Evolutionary conservation across 2,113 vertebrate species (phyloP), one percentile per base, ranked within the genome.

Genomic region (Geococcyx californianus): DNA sequence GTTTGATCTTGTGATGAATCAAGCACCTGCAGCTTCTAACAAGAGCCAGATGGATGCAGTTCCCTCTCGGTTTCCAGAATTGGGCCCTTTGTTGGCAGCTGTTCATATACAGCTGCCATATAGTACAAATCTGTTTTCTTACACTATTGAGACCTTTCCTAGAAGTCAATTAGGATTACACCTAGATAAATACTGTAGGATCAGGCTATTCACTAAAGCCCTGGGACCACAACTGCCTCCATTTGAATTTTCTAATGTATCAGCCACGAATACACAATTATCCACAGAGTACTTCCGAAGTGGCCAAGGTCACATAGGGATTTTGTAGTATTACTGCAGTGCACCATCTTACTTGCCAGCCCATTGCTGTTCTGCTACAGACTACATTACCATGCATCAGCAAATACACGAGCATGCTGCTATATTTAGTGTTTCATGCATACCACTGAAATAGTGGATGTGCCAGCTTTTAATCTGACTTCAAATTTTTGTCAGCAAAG

Each of bases 321-420:
- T 87, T 97, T 93, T 82, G 95, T 84, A 16, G 0, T 82, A 76
- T 82, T 94, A 87, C 96, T 96, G 97, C 97, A 97, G 94, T 97
- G 96, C 94, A 96, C 90, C 95, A 94, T 76, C 93, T 94, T 93
- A 44, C 47, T 83, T 92, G 97, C 93, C 96, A 97, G 95, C 76
- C 82, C 63, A 38, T 64, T 90, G 76, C 90, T 89, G 77, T 78
- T 95, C 87, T 94, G 89, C 94, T 90, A 66, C 83, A 79, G 92
- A 91, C 95, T 91, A 47, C 89, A 95, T 97, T 94, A 97, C 84
- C 68, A 78, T 94, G 92, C 92, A 95, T 97, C 97, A 97, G 96
- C 96, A 97, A 97, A 97, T 95, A 82, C 64, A 90, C 0, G 0
- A 83, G 79, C 62, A 63, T 3, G 0, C 82, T 84, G 94, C 93